Evolutionary conservation across 2,888 invertebrate species (phyloP).

Genomic region (Masnerella sp.): DNA sequence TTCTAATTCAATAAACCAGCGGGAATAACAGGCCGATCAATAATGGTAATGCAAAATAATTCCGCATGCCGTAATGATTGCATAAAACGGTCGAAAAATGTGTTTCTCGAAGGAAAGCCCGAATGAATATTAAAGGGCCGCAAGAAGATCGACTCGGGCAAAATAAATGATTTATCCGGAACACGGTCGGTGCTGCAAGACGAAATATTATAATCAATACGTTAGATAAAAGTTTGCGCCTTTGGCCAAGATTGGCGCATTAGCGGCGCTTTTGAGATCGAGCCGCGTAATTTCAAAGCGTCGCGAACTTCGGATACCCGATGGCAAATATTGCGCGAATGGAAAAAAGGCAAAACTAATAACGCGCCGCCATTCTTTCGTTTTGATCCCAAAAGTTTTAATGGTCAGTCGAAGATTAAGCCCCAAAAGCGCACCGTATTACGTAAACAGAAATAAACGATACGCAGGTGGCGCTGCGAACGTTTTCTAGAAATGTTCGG

Average conservation of each 20-base stretch:
- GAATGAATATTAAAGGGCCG: slow-evolving; percentile 10
- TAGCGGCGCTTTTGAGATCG: slow-evolving; percentile 26
- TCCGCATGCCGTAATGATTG: no score
- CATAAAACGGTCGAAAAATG: no score
- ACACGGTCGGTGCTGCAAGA: no score
- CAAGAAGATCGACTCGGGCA: background rate
- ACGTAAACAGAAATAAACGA: no score
- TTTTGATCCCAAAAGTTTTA: slow-evolving; percentile 64
- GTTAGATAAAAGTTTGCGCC: slow-evolving; percentile 29
- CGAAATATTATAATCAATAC: slow-evolving; percentile 42
- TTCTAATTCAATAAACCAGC: no score
- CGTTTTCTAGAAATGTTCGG: no score
- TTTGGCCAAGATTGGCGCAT: slow-evolving; percentile 22
- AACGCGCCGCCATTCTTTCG: slow-evolving; percentile 13
- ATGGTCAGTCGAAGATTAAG: slow-evolving; percentile 61
- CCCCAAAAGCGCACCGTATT: no score
- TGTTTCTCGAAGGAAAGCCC: no score
- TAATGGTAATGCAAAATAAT: no score
- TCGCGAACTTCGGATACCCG: slow-evolving; percentile 31
- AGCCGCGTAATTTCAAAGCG: slow-evolving; percentile 31
- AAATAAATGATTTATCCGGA: slow-evolving; percentile 23
- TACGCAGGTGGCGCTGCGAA: no score
- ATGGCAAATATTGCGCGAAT: slow-evolving; percentile 27
- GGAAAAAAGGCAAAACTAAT: slow-evolving; percentile 22
- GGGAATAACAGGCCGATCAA: no score